A percentile compares a stretch with the other conserved stretches of the same genome.
These are phyloP conservation scores for Heliocidaris erythrogramma DNA, from an alignment of 35 echinoderm and acorn worm genomes.

Conservation along the genomic window DNA sequence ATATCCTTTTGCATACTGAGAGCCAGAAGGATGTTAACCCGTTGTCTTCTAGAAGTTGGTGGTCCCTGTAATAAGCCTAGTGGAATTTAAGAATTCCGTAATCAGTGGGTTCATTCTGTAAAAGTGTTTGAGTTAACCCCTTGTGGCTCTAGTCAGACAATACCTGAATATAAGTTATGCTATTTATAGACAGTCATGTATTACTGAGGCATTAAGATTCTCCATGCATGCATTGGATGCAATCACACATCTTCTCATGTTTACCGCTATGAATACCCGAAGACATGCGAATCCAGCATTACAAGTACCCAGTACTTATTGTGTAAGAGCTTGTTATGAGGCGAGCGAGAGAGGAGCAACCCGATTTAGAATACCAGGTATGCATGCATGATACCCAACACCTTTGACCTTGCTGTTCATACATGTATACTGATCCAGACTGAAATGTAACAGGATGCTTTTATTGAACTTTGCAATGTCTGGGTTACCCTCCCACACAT, in stretches of 20 bases:
- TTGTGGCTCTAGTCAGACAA: no score
- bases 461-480: slow-evolving; percentile 12
- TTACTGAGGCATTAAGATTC: not conserved
- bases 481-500: not conserved
- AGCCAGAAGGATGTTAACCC: no score
- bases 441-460: not conserved
- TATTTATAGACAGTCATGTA: no score
- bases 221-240: not conserved
- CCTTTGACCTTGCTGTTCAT: not conserved
- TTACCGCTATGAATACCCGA: not conserved
- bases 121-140: no score
- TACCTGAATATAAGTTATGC: no score
- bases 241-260: not conserved
- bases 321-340: not conserved
- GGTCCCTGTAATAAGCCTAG: no score
- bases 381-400: not conserved
- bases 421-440: slow-evolving; percentile 8
- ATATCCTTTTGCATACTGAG: no score
- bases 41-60: no score
- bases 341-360: not conserved
- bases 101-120: no score
- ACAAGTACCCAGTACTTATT: not conserved
- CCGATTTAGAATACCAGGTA: slow-evolving; percentile 1
- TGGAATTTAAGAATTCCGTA: no score
- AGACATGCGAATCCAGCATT: not conserved